Evolutionary conservation across 2,888 invertebrate genomes (phyloP).

Genomic region (Campaea margaritaria): DNA sequence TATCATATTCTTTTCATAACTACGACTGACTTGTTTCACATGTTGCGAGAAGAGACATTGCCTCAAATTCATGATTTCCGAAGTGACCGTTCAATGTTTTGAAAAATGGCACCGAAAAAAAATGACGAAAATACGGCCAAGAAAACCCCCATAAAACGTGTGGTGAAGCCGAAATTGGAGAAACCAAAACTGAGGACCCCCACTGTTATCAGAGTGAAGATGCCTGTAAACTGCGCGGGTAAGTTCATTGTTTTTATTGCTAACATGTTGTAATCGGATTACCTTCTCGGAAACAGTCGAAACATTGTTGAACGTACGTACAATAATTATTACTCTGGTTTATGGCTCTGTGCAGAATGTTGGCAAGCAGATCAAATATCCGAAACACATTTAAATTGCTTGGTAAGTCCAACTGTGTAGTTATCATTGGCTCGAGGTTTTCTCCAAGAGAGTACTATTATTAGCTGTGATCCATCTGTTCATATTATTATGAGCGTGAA

Average conservation of each 20-base stretch:
- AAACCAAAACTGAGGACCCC: slow-evolving; percentile 49
- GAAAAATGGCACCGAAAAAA: slow-evolving; percentile 38
- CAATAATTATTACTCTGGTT: no score
- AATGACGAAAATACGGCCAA: slow-evolving; percentile 21
- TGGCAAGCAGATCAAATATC: no score
- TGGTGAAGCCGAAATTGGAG: slow-evolving; percentile 33
- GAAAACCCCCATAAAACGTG: slow-evolving; percentile 23
- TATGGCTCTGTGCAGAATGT: no score
- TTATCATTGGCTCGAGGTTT: no score
- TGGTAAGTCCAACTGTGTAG: no score
- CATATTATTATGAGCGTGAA: no score
- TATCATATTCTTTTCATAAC: no score
- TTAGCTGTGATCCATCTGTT: no score
- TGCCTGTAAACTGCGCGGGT: slow-evolving; percentile 31
- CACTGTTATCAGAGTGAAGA: slow-evolving; percentile 47
- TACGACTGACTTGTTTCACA: background rate
- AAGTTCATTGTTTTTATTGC: slow-evolving; percentile 6
- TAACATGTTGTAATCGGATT: slow-evolving; percentile 5
- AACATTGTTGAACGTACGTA: no score
- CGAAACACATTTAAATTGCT: no score
- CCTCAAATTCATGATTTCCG: background rate
- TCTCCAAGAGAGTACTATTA: no score
- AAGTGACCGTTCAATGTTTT: slow-evolving; percentile 15
- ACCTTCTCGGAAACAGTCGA: background rate
- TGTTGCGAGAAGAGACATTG: slow-evolving; percentile 1